Conservation (phyloP, 2,113 vertebrate genomes). For the Festucalex cinctus region DNA sequence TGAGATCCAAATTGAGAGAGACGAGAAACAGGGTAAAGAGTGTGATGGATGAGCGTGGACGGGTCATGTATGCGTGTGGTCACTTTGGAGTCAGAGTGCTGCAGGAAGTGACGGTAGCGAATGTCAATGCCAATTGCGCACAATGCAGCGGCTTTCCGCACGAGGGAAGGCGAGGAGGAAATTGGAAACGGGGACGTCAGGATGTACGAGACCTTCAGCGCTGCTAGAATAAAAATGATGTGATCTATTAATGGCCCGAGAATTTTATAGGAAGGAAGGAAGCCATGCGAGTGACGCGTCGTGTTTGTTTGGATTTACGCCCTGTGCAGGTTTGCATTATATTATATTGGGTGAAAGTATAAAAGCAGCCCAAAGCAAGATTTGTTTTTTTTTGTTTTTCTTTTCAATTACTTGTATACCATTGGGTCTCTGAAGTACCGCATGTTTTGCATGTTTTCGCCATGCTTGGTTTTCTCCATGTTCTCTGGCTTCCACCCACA, state of each 20-base stretch:
- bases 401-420: too few species aligned
- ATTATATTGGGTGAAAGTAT: not conserved
- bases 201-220: not conserved
- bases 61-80: constrained; percentile 5
- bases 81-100: constrained; percentile 8
- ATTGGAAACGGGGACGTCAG: not conserved
- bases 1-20: constrained; percentile 15
- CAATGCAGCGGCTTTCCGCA: too few species aligned
- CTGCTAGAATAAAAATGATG: constrained; percentile 6
- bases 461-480: too few species aligned
- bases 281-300: not conserved
- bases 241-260: constrained; percentile 13
- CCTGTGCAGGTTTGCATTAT: not conserved
- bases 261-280: constrained; percentile 24
- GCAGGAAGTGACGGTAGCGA: constrained; percentile 5
- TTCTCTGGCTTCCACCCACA: too few species aligned
- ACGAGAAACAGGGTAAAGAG: constrained; percentile 11
- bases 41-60: constrained; percentile 15
- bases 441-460: too few species aligned
- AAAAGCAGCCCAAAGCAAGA: not conserved
- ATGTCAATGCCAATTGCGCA: constrained; percentile 3
- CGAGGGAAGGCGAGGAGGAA: not conserved
- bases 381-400: constrained; percentile 6
- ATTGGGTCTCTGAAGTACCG: too few species aligned
- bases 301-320: not conserved